Evolutionary conservation across 2,797 vertebrate species (phyloP).

Genomic region (Phalanger gymnotis): DNA sequence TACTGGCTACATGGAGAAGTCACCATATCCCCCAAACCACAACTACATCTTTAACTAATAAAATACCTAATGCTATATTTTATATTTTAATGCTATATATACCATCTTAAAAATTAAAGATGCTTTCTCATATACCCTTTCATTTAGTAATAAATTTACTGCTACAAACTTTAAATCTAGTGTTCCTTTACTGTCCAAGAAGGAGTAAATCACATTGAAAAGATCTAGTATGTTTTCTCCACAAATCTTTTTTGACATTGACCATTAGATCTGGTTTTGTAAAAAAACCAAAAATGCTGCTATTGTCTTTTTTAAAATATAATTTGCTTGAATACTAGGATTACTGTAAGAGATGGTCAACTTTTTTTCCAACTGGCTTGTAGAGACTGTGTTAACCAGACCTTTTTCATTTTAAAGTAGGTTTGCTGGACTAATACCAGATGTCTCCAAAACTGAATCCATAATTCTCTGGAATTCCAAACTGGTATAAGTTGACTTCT

Average conservation of each 20-base stretch:
- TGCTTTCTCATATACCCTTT: not conserved
- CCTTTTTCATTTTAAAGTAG: not conserved
- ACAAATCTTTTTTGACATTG: not conserved
- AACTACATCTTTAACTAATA: not conserved
- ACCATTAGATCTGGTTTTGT: not conserved
- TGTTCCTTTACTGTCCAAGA: not conserved
- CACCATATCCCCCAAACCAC: not conserved
- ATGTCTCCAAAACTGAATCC: not conserved
- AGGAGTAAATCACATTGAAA: not conserved
- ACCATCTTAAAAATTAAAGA: not conserved
- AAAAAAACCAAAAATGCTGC: not conserved
- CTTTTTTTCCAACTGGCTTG: too few species aligned
- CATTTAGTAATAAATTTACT: not conserved
- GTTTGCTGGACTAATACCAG: not conserved
- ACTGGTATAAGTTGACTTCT: not conserved
- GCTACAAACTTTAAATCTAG: not conserved
- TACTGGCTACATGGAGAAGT: not conserved
- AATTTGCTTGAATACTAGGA: not conserved
- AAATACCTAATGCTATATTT: not conserved
- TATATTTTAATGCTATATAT: too few species aligned
- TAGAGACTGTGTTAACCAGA: too few species aligned
- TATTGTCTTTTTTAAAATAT: not conserved
- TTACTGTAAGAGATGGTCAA: not conserved
- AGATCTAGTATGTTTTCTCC: not conserved
- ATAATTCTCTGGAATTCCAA: not conserved